Percentiles rank a stretch among this genome's conserved stretches.
phyloP scores from a whole-genome alignment of 2,888 invertebrate genomes.

The Bhutanitis thaidina region DNA sequence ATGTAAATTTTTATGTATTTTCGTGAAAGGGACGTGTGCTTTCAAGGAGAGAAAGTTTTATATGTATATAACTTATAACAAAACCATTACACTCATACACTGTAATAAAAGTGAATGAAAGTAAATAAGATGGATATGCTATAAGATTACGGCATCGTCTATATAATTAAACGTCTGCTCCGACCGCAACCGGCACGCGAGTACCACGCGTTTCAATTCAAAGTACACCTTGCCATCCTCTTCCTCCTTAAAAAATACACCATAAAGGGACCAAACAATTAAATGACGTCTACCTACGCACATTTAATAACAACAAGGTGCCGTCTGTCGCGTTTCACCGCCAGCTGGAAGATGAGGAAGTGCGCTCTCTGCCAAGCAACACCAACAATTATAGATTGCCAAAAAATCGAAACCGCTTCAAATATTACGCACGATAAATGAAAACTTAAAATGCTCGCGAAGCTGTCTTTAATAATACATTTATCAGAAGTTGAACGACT shows the following conservation, averaged over 20 bases:
- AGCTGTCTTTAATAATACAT: constrained; percentile 43
- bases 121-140: constrained; percentile 4
- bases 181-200: constrained; percentile 29
- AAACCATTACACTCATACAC: not conserved
- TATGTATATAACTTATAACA: not conserved
- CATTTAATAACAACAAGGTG: constrained; percentile 68
- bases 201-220: constrained; percentile 34
- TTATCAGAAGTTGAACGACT: constrained; percentile 52
- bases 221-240: constrained; percentile 29
- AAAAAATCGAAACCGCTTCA: constrained; percentile 50
- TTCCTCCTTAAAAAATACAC: constrained; percentile 41
- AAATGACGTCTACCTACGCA: constrained; percentile 38
- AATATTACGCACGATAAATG: constrained; percentile 27
- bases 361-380: constrained; percentile 40
- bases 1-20: no score
- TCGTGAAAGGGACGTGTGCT: no score
- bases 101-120: not conserved
- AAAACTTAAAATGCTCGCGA: constrained; percentile 27
- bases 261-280: constrained; percentile 50
- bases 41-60: no score
- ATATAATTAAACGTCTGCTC: constrained; percentile 13
- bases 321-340: constrained; percentile 56
- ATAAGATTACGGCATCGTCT: constrained; percentile 2
- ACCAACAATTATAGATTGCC: constrained; percentile 54
- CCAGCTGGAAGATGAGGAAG: constrained; percentile 69